These are phyloP conservation scores for Acronicta psi DNA, from an alignment of 2,888 invertebrate genomes.

Conservation along the genomic window DNA sequence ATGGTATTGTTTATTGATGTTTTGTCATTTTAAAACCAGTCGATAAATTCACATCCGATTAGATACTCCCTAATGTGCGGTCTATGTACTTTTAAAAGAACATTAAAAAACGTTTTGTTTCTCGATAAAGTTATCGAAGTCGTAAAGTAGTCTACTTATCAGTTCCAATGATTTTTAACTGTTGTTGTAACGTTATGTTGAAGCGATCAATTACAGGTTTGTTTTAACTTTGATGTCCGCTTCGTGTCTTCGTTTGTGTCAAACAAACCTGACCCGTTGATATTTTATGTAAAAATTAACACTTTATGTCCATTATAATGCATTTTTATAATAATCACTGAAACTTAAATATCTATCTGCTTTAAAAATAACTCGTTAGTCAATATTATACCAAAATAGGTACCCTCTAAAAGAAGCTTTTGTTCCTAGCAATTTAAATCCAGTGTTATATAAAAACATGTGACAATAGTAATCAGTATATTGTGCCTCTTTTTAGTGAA, in stretches of 20 bases:
- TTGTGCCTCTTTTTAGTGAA: slow-evolving; percentile 55
- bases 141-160: slow-evolving; percentile 42
- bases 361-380: slow-evolving; percentile 5
- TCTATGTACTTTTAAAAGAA: slow-evolving; percentile 34
- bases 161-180: slow-evolving; percentile 42
- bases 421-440: slow-evolving; percentile 12
- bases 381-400: not conserved
- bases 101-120: slow-evolving; percentile 51
- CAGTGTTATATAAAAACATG: slow-evolving; percentile 10
- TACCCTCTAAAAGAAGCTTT: not conserved
- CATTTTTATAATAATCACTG: slow-evolving; percentile 18
- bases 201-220: slow-evolving; percentile 56
- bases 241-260: slow-evolving; percentile 38
- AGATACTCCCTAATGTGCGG: slow-evolving; percentile 33
- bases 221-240: slow-evolving; percentile 50
- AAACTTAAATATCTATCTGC: slow-evolving; percentile 3
- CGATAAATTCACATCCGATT: slow-evolving; percentile 27
- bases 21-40: slow-evolving; percentile 11
- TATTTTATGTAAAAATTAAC: slow-evolving; percentile 40
- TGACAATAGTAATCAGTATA: slow-evolving; percentile 48
- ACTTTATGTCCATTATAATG: slow-evolving; percentile 12
- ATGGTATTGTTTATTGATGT: slow-evolving; percentile 1
- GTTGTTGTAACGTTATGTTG: slow-evolving; percentile 47
- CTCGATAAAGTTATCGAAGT: slow-evolving; percentile 44
- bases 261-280: slow-evolving; percentile 28